phyloP scores from a whole-genome alignment of 2,113 vertebrate species.

The Sakesphorus luctuosus region DNA sequence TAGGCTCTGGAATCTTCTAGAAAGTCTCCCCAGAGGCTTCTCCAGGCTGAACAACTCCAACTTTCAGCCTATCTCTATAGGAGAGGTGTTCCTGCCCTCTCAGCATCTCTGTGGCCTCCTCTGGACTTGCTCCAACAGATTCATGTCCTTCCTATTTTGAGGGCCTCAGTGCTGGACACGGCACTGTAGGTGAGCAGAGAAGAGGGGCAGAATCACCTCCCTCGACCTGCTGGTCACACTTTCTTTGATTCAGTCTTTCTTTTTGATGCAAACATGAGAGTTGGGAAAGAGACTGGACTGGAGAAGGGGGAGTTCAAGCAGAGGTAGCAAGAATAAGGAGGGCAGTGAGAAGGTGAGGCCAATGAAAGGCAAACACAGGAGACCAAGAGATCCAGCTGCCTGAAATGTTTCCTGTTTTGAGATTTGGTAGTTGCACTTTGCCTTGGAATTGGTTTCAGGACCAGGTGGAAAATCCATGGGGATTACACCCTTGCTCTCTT shows the following conservation, averaged over 20 bases:
- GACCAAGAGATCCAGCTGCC: fast-evolving
- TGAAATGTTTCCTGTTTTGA: not conserved
- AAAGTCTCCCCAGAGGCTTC: not conserved
- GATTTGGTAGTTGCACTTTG: not conserved
- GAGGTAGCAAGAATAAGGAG: not conserved
- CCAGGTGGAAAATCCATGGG: not conserved
- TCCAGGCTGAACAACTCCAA: not conserved
- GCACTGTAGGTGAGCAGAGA: not conserved
- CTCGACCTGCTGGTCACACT: not conserved
- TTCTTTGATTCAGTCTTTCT: not conserved
- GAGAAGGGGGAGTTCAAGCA: not conserved
- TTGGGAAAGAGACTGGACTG: not conserved
- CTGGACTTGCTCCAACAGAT: not conserved
- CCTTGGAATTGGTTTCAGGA: not conserved
- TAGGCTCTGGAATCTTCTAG: not conserved
- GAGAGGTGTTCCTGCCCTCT: not conserved
- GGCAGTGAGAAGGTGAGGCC: not conserved
- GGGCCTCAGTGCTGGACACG: not conserved
- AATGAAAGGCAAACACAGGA: not conserved
- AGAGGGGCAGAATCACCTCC: not conserved
- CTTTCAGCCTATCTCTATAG: not conserved
- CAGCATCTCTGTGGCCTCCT: not conserved
- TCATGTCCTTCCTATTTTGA: not conserved
- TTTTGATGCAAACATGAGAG: not conserved
- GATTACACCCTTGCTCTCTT: fast-evolving